Base-by-base conservation (phyloP, 2,797 vertebrate species). In the Xenopus petersii region DNA sequence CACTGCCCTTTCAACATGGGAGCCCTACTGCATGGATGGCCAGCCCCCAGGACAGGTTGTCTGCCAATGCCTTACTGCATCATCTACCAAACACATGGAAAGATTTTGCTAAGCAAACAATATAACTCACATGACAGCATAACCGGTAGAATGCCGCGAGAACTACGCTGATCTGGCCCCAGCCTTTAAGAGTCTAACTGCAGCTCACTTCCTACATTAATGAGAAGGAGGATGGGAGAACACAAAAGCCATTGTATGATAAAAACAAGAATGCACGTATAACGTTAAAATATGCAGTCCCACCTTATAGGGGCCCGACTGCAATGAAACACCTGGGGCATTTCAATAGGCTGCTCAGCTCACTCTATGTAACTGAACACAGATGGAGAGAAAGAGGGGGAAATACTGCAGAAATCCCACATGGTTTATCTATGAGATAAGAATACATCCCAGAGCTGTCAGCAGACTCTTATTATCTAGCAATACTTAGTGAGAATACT, bases 361-460 rank as follows among this genome's bases (percentile, higher is more conserved):
- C 71, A 70, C 71, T 60, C 47, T 51, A 67, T 70, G 73, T 68
- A 70, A 70, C 70, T 49, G n/a, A 17, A 59, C 16, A 54, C 36
- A 68, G 60, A 30, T 24, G 49, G 62, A 42, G 51, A 64, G 33
- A 69, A 59, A 51, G 49, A 12, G 49, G 15, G 49, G 49, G 49
- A 51, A 51, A 51, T 33, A 51, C 63, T 74, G n/a, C 49, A 66
- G 66, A 64, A 74, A 79, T 74, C 67, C n/a, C 6, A 5, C 71
- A 55, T 54, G 67, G 9, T 36, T 74, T 74, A 79, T 79, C 77
- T 70, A 21, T 10, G 2, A 74, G 71, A 74, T 74, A 74, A 74
- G 62, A 64, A 66, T 10, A 64, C 71, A 70, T 73, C 67, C 67
- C 71, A 73, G 67, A 73, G 58, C 77, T 79, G 77, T 74, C 54